phyloP scores from a whole-genome alignment of 1,140 invertebrate genomes.

The Laupala kohalensis region DNA sequence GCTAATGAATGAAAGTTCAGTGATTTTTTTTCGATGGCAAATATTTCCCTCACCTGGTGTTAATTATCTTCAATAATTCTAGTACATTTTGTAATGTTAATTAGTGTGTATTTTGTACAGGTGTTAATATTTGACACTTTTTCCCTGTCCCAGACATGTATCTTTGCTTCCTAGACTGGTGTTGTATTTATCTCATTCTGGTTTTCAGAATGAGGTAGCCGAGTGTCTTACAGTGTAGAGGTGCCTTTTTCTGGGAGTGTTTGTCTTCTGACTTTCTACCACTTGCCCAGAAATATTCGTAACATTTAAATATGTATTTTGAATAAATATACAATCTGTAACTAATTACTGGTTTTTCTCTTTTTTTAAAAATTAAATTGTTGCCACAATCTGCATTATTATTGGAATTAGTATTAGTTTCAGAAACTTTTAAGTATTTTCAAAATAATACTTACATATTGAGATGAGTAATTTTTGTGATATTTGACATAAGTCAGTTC shows the following conservation, averaged over 20 bases:
- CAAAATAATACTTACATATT: no score
- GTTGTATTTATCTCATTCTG: background rate
- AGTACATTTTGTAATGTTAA: background rate
- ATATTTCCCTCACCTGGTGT: background rate
- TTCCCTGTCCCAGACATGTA: background rate
- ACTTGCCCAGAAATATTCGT: background rate
- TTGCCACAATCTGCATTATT: no score
- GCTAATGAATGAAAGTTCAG: background rate
- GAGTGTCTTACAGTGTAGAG: background rate
- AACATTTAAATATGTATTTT: background rate
- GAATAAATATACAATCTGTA: background rate
- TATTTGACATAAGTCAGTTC: no score
- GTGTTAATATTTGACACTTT: background rate
- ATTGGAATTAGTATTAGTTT: no score
- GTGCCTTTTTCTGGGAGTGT: background rate
- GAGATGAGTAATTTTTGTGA: no score
- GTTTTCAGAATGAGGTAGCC: background rate
- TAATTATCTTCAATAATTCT: background rate
- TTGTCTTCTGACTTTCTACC: background rate
- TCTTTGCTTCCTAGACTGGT: background rate
- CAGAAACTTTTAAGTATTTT: no score
- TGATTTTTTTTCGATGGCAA: background rate
- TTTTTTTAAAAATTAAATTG: no score
- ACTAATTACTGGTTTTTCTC: background rate
- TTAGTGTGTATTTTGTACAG: background rate